Conservation (phyloP, 2,113 vertebrate genomes). For the Paracanthobrama guichenoti region DNA sequence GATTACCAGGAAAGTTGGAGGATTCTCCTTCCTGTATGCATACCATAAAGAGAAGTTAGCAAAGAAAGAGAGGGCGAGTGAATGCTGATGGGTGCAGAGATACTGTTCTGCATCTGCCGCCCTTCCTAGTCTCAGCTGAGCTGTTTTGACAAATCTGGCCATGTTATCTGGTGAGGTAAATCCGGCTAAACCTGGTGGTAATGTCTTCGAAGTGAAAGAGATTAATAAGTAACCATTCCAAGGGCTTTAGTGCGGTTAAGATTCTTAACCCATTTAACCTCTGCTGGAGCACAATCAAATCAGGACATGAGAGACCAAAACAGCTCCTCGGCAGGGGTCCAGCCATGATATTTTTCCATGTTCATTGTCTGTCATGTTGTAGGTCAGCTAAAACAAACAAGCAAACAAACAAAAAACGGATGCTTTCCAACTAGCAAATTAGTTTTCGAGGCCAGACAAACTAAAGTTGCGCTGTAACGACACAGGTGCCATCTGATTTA, state of each 20-base stretch:
- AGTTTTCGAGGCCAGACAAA: background rate
- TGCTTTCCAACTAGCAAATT: background rate
- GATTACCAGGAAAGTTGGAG: slow-evolving; percentile 40
- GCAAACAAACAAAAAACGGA: background rate
- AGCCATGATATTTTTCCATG: slow-evolving; percentile 64
- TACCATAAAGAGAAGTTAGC: slow-evolving; percentile 19
- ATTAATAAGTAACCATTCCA: slow-evolving; percentile 91
- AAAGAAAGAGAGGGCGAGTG: background rate
- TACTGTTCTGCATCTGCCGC: slow-evolving; percentile 28
- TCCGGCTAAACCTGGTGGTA: slow-evolving; percentile 88
- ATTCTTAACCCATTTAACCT: slow-evolving; percentile 93
- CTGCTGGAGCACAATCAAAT: slow-evolving; percentile 79
- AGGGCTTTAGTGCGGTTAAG: slow-evolving; percentile 89
- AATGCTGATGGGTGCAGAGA: background rate
- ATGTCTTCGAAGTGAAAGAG: slow-evolving; percentile 89
- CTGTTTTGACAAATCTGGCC: slow-evolving; percentile 73
- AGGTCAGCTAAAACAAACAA: slow-evolving; percentile 28
- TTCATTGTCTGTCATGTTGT: slow-evolving; percentile 44
- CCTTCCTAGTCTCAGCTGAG: slow-evolving; percentile 59
- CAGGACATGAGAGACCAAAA: slow-evolving; percentile 75
- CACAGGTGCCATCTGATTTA: slow-evolving; percentile 32
- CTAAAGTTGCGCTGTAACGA: background rate
- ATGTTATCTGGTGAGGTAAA: slow-evolving; percentile 82
- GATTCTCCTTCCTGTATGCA: slow-evolving; percentile 23
- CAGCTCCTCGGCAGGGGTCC: slow-evolving; percentile 74